Base-by-base conservation (phyloP, 2,797 vertebrate genomes). In the Chiloscyllium punctatum region DNA sequence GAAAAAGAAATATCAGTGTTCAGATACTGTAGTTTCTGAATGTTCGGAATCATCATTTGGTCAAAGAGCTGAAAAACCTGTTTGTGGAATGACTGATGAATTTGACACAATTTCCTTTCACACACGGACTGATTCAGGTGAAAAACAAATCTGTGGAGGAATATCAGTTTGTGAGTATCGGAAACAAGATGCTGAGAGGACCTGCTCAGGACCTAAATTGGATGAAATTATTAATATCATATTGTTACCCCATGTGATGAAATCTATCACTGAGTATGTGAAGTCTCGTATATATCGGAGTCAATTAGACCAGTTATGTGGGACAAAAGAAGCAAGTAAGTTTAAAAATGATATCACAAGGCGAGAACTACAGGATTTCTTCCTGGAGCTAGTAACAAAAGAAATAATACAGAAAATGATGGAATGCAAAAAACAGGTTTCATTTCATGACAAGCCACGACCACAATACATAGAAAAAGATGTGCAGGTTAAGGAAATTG, bases 221-320 rank as follows among this genome's bases (percentile, higher is more conserved):
- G 30, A 15, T 33, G 71, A 77, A 95, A 95, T 77, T 72, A 77
- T 77, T 77, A 27, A 95, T n/a, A 94, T 95, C 2, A 48, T 95
- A 18, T n/a, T 95, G 57, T 33, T 53, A 33, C 94, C 94, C 25
- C 71, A 72, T 77, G 94, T 95, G 48, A 27, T 95, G 71, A 53
- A 95, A 53, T 95, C 94, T 3, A 95, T 95, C 71, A 72, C 94
- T 53, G 94, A 95, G 48, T 95, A 95, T 53, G 94, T 95, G n/a
- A 95, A 95, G 71, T 30, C 33, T 8, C 77, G 94, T 95, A 72
- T 95, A 33, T 74, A 74, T 53, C 48, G 30, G 42, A 95, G 42
- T 53, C 94, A 95, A 21, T 95, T 95, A 53, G 42, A 95, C 30
- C 94, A 53, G 94, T 33, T 95, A 57, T 74, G 71, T 51, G 71